These are phyloP conservation scores for Anoplius nigerrimus DNA, from an alignment of 2,888 invertebrate species.

Conservation along the genomic window DNA sequence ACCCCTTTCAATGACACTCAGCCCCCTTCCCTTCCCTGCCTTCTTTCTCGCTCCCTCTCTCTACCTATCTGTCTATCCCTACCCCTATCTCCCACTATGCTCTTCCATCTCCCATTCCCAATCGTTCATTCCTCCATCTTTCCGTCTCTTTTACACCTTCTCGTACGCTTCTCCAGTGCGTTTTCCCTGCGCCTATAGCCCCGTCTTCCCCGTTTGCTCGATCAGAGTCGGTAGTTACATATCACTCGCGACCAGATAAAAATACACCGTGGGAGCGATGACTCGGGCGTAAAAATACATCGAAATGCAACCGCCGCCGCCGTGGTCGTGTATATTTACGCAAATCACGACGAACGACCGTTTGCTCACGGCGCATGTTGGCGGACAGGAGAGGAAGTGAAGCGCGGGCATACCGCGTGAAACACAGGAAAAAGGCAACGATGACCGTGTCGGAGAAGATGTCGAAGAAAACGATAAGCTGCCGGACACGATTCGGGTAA, in stretches of 20 bases:
- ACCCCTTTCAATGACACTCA: constrained; percentile 2
- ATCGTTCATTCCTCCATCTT: neutral
- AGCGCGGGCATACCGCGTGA: constrained; percentile 12
- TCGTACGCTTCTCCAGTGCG: neutral
- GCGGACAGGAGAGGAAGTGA: constrained; percentile 46
- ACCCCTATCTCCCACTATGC: no score
- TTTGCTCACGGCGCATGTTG: constrained; percentile 43
- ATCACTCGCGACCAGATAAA: constrained; percentile 66
- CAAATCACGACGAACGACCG: constrained; percentile 39
- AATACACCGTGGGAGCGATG: constrained; percentile 75
- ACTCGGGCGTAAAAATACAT: constrained; percentile 74
- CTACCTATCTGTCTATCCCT: no score
- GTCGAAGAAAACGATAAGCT: neutral
- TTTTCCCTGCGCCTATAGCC: constrained; percentile 18
- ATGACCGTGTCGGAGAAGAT: constrained; percentile 3
- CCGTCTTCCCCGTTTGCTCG: constrained; percentile 22
- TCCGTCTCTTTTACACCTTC: neutral
- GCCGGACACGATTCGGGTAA: no score
- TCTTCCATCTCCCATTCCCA: constrained; percentile 6
- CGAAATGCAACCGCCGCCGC: constrained; percentile 65
- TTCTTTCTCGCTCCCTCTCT: neutral
- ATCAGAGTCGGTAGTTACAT: constrained; percentile 52
- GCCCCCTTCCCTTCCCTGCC: neutral
- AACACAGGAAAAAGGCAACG: constrained; percentile 28
- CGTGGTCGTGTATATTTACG: constrained; percentile 40